Evolutionary conservation across 2,797 vertebrate genomes (phyloP).

Genomic region (Enteromius paludinosus): DNA sequence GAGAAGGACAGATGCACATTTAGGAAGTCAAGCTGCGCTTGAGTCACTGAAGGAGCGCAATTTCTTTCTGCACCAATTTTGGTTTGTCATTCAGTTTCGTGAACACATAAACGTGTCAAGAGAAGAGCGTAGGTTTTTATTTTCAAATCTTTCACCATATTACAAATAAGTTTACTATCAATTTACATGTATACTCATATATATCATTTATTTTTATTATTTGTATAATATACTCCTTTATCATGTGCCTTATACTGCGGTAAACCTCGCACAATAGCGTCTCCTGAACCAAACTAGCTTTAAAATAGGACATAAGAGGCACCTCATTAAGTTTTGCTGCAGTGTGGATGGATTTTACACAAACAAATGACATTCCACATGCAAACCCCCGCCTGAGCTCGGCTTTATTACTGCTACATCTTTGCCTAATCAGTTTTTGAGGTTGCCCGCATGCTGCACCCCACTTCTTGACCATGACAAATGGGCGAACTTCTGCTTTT

Average conservation of each 20-base stretch:
- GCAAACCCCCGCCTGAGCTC: conserved; percentile 34
- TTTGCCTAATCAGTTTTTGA: conserved; percentile 78
- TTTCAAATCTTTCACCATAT: not conserved
- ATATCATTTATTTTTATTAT: too few species aligned
- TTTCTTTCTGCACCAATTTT: not conserved
- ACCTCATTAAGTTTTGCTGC: conserved; percentile 63
- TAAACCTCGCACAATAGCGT: conserved; percentile 34
- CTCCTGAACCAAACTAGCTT: conserved; percentile 30
- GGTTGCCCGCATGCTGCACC: conserved; percentile 68
- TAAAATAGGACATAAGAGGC: conserved; percentile 49
- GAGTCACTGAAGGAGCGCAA: conserved; percentile 63
- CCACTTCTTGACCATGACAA: conserved; percentile 72
- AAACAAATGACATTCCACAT: conserved; percentile 37
- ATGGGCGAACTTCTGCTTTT: conserved; percentile 64
- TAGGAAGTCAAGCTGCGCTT: conserved; percentile 57
- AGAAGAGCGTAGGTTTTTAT: not conserved
- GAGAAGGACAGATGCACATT: conserved; percentile 28
- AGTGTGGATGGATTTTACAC: conserved; percentile 52
- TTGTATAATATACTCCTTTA: too few species aligned
- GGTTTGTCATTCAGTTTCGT: not conserved
- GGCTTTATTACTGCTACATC: conserved; percentile 73
- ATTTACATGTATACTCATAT: too few species aligned
- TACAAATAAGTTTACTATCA: too few species aligned
- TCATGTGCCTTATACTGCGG: not conserved
- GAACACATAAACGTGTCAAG: not conserved